These are phyloP conservation scores for Proterorhinus semilunaris DNA, from an alignment of 2,113 vertebrate genomes.

Conservation along the genomic window DNA sequence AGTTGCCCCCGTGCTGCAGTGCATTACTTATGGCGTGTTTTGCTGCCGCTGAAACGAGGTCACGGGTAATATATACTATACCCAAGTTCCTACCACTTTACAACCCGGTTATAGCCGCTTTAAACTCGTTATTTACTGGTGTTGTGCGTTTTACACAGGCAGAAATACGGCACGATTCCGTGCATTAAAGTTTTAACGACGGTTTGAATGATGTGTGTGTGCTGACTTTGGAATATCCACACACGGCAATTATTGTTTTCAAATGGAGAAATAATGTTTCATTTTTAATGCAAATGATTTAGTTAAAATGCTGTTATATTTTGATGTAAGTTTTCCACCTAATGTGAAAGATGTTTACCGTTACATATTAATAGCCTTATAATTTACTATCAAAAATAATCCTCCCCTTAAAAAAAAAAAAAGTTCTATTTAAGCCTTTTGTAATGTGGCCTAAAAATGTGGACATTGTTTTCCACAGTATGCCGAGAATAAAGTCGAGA, in stretches of 20 bases:
- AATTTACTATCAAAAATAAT: no score
- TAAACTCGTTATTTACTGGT: background rate
- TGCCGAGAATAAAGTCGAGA: background rate
- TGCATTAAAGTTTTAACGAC: background rate
- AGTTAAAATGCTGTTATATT: no score
- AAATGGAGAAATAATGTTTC: background rate
- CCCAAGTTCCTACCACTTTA: constrained; percentile 29
- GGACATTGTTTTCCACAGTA: background rate
- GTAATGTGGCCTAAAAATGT: background rate
- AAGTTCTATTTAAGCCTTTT: no score
- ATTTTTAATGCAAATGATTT: no score
- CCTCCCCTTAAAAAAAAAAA: no score
- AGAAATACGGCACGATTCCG: background rate
- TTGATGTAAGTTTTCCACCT: no score
- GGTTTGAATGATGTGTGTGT: background rate
- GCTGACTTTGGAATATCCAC: background rate
- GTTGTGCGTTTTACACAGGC: background rate
- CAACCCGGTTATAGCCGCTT: background rate
- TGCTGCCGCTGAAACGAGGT: constrained; percentile 54
- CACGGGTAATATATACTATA: constrained; percentile 34
- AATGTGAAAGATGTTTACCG: no score
- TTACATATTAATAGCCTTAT: no score
- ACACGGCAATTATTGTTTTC: background rate
- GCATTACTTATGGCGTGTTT: constrained; percentile 11
- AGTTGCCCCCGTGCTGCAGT: constrained; percentile 30